These are phyloP conservation scores for Hypolimnas misippus DNA, from an alignment of 2,888 invertebrate species.

Conservation along the genomic window DNA sequence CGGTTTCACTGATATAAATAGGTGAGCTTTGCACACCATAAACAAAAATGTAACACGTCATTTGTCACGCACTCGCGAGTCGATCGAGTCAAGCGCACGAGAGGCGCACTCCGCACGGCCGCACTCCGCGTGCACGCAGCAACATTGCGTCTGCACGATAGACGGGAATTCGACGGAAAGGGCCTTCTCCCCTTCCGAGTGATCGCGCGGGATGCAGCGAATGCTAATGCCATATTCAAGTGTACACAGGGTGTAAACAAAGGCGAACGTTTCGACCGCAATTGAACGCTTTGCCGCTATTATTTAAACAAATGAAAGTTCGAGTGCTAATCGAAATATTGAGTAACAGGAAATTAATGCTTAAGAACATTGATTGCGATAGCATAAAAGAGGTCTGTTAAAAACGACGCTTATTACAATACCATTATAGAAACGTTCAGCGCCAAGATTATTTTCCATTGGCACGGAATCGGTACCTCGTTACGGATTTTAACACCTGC, in stretches of 20 bases:
- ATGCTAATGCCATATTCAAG: slow-evolving; percentile 63
- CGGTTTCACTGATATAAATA: slow-evolving; percentile 67
- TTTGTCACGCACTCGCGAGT: slow-evolving; percentile 59
- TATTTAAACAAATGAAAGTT: slow-evolving; percentile 29
- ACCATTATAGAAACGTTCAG: slow-evolving; percentile 6
- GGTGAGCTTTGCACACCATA: slow-evolving; percentile 67
- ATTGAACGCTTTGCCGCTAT: slow-evolving; percentile 27
- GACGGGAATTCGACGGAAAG: slow-evolving; percentile 71
- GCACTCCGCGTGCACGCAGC: slow-evolving; percentile 73
- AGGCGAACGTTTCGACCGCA: slow-evolving; percentile 39
- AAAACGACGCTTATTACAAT: slow-evolving; percentile 4
- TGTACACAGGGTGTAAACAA: slow-evolving; percentile 45
- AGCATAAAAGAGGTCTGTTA: neutral
- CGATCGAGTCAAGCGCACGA: slow-evolving; percentile 57
- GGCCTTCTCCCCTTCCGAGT: slow-evolving; percentile 80
- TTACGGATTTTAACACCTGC: slow-evolving; percentile 14
- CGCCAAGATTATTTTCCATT: slow-evolving; percentile 20
- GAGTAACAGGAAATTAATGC: slow-evolving; percentile 18
- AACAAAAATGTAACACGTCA: slow-evolving; percentile 69
- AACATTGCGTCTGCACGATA: slow-evolving; percentile 76
- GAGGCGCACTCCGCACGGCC: slow-evolving; percentile 44
- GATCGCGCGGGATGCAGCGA: slow-evolving; percentile 79
- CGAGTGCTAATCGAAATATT: slow-evolving; percentile 35
- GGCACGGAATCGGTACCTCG: slow-evolving; percentile 17
- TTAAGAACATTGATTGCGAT: slow-evolving; percentile 15